These are phyloP conservation scores for Melitaea cinxia DNA, from an alignment of 1,140 invertebrate genomes.

Conservation along the genomic window DNA sequence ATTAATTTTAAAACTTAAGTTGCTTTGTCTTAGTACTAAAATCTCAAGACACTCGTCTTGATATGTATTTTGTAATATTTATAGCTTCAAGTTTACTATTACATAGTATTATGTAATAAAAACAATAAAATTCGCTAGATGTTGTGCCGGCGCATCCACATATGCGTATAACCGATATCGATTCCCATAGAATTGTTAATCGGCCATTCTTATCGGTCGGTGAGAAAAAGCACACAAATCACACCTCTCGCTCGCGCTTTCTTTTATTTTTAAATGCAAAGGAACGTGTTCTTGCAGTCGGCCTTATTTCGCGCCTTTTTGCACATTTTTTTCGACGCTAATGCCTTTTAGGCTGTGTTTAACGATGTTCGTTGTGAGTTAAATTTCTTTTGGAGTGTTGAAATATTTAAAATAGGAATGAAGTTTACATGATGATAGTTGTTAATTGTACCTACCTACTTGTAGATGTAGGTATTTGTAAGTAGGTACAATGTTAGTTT, in stretches of 20 bases:
- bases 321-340: constrained; percentile 51
- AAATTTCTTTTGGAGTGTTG: not conserved
- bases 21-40: no score
- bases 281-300: constrained; percentile 55
- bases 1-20: no score
- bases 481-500: no score
- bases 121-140: constrained; percentile 9
- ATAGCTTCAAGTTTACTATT: constrained; percentile 19
- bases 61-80: not conserved
- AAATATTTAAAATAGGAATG: not conserved
- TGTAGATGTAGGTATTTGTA: no score
- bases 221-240: constrained; percentile 76
- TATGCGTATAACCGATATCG: constrained; percentile 51
- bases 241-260: constrained; percentile 61
- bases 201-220: constrained; percentile 59
- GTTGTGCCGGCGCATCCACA: constrained; percentile 11
- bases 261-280: constrained; percentile 53
- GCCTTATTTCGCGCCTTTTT: constrained; percentile 39
- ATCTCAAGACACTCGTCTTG: no score
- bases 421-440: not conserved
- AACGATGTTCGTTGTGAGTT: constrained; percentile 28
- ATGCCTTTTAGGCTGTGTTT: constrained; percentile 54
- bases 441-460: no score
- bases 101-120: constrained; percentile 12
- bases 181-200: constrained; percentile 60